These are phyloP conservation scores for Heliornis fulica DNA, from an alignment of 2,113 vertebrate species.

Conservation along the genomic window DNA sequence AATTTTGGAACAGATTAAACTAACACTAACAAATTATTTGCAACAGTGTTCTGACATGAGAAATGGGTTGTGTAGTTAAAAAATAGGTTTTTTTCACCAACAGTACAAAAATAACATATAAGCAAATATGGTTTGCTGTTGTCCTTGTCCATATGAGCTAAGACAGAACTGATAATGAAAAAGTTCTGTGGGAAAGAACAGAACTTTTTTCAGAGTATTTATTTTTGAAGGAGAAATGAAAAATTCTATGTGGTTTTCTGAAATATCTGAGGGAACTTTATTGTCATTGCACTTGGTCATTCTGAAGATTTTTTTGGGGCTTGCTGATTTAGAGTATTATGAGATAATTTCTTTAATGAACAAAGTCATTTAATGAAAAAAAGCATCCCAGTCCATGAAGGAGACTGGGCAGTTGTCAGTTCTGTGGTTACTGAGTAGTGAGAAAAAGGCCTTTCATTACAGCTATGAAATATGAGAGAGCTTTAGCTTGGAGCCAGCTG, in stretches of 20 bases:
- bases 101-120: background rate
- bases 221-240: background rate
- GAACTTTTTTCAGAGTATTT: background rate
- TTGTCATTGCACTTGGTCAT: background rate
- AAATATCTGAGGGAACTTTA: background rate
- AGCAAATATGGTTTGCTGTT: background rate
- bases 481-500: background rate
- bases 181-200: background rate
- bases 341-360: background rate
- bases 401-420: background rate
- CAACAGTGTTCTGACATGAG: background rate
- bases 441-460: background rate
- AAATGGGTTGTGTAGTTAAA: background rate
- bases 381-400: background rate
- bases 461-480: background rate
- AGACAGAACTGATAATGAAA: background rate
- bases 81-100: accelerated
- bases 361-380: background rate
- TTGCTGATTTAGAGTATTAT: background rate
- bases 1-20: background rate
- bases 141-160: background rate
- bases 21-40: background rate
- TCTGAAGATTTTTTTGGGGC: background rate
- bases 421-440: background rate
- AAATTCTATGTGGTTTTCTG: background rate